Conservation (phyloP, 2,113 vertebrate species). For the Chaetodon auriga region DNA sequence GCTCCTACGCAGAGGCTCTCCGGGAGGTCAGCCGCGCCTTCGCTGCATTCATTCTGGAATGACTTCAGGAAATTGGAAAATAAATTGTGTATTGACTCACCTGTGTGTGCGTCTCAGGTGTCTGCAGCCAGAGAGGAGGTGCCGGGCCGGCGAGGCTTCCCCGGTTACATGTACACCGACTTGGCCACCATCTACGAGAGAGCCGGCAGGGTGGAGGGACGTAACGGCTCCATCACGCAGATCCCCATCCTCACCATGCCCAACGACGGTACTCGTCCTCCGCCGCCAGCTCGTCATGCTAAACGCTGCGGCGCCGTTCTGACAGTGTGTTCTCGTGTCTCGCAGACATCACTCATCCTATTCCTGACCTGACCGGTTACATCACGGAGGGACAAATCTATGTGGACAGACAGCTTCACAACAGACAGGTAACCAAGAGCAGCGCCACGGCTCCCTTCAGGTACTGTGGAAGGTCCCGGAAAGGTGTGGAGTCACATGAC, state of each 20-base stretch:
- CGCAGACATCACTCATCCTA: conserved; percentile 85
- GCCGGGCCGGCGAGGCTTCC: conserved; percentile 74
- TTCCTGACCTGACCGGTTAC: conserved; percentile 86
- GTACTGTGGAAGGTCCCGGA: no score
- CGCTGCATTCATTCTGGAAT: not conserved
- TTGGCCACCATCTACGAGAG: conserved; percentile 81
- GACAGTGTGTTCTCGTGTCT: conserved; percentile 8
- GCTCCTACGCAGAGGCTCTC: conserved; percentile 83
- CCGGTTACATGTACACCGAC: conserved; percentile 81
- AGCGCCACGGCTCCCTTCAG: no score
- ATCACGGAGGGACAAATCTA: conserved; percentile 86
- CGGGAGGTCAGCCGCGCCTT: conserved; percentile 66
- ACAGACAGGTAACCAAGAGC: conserved; percentile 81
- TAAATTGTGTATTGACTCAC: not conserved
- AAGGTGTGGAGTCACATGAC: no score
- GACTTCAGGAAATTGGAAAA: not conserved
- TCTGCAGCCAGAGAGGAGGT: conserved; percentile 79
- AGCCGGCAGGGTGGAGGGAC: conserved; percentile 79
- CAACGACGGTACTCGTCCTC: conserved; percentile 61
- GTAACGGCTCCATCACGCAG: conserved; percentile 84
- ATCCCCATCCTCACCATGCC: conserved; percentile 82
- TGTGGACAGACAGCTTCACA: conserved; percentile 85
- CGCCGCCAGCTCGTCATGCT: not conserved
- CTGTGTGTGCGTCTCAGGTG: not conserved
- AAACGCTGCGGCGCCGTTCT: not conserved